phyloP scores from a whole-genome alignment of 2,888 invertebrate genomes.

The Coleophora flavipennella region DNA sequence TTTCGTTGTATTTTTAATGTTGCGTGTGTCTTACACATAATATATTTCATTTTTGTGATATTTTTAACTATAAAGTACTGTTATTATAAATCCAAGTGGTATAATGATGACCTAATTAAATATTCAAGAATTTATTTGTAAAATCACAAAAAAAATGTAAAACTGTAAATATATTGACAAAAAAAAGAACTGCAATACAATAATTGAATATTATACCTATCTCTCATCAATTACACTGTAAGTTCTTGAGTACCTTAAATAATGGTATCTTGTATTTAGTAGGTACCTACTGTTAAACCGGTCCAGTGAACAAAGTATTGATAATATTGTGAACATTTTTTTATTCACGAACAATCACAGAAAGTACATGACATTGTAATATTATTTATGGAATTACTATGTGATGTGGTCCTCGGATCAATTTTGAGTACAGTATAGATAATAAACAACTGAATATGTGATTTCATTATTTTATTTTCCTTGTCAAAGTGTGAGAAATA shows the following conservation, averaged over 20 bases:
- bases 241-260: slow-evolving; percentile 63
- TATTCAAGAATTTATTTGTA: slow-evolving; percentile 74
- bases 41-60: slow-evolving; percentile 75
- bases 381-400: slow-evolving; percentile 78
- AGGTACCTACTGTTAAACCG: slow-evolving; percentile 61
- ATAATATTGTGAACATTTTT: slow-evolving; percentile 72
- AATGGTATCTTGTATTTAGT: slow-evolving; percentile 63
- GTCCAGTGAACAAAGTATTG: slow-evolving; percentile 72
- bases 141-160: slow-evolving; percentile 72
- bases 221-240: slow-evolving; percentile 68
- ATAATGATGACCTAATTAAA: slow-evolving; percentile 72
- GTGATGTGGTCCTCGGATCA: slow-evolving; percentile 82
- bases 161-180: slow-evolving; percentile 73
- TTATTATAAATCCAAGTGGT: slow-evolving; percentile 71
- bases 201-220: slow-evolving; percentile 59
- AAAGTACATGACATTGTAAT: slow-evolving; percentile 75
- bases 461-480: slow-evolving; percentile 52
- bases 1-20: slow-evolving; percentile 73
- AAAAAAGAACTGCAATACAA: slow-evolving; percentile 71
- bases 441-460: slow-evolving; percentile 82
- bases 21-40: slow-evolving; percentile 75
- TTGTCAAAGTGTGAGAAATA: too few relatives aligned
- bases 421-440: slow-evolving; percentile 84
- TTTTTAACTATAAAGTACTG: slow-evolving; percentile 74
- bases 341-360: slow-evolving; percentile 70